Percentiles rank a stretch among this genome's conserved stretches.
Conservation (phyloP, 2,113 vertebrate genomes). For the Thinocorus orbignyianus region DNA sequence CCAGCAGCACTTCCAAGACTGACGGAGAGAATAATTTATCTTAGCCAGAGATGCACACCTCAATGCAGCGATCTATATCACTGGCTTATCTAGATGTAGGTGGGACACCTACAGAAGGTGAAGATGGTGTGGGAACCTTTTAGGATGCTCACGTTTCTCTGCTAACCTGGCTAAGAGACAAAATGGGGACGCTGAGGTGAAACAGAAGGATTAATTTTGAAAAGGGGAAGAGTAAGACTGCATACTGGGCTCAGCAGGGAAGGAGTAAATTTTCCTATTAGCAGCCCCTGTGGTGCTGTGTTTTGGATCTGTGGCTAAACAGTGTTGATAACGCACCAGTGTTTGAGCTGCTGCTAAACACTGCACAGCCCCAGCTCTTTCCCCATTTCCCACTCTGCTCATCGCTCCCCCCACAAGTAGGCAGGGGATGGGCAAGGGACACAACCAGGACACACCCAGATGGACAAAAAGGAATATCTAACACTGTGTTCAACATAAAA, state of each 20-base stretch:
- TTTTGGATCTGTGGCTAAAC: neutral
- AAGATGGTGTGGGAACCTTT: neutral
- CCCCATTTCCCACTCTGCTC: neutral
- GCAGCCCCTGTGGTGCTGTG: neutral
- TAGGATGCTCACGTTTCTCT: neutral
- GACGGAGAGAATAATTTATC: neutral
- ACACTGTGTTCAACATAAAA: neutral
- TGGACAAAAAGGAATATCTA: neutral
- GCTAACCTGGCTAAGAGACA: neutral
- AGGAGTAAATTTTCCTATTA: neutral
- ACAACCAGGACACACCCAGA: neutral
- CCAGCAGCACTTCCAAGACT: neutral
- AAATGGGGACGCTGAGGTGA: neutral
- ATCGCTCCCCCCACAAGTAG: rapidly evolving
- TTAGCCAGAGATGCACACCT: neutral
- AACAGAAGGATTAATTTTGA: neutral
- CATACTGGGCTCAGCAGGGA: neutral
- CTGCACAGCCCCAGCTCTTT: neutral
- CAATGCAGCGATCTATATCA: neutral
- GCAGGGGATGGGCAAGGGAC: neutral
- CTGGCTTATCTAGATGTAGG: neutral
- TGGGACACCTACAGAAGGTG: neutral
- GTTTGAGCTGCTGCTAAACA: neutral
- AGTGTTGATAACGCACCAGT: neutral
- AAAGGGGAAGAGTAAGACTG: neutral